Evolutionary conservation across 2,797 vertebrate species (phyloP).

Genomic region (Poeciliopsis paucimaculata): DNA sequence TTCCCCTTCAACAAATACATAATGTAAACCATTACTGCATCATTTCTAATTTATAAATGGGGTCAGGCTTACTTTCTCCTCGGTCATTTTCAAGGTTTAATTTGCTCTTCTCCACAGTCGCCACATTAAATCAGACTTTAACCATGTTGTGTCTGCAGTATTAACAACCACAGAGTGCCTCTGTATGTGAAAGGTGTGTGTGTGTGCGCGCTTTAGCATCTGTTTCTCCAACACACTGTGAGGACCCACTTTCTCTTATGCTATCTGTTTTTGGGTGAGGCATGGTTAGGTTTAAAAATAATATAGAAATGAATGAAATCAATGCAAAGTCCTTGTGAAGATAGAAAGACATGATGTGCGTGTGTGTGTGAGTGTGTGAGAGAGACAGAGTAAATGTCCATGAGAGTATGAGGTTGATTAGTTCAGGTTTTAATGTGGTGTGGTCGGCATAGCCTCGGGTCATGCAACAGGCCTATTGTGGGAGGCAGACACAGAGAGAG

Average conservation of each 20-base stretch:
- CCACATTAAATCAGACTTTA: conserved; percentile 60
- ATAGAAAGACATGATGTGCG: neutral
- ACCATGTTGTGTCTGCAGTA: conserved; percentile 62
- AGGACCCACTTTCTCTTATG: neutral
- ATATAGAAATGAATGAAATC: neutral
- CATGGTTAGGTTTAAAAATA: neutral
- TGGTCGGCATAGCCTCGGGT: conserved; percentile 84
- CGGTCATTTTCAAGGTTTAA: conserved; percentile 46
- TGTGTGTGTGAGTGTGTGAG: conserved; percentile 40
- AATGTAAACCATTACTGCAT: conserved; percentile 32
- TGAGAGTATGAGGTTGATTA: conserved; percentile 81
- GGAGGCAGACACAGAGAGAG: conserved; percentile 53
- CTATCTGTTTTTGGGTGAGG: neutral
- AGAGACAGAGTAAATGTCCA: conserved; percentile 70
- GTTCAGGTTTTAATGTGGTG: conserved; percentile 84
- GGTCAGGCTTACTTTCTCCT: conserved; percentile 39
- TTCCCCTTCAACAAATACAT: conserved; percentile 11
- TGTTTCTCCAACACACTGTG: neutral
- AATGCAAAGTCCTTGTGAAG: neutral
- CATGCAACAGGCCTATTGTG: conserved; percentile 82
- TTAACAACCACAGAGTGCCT: conserved; percentile 55
- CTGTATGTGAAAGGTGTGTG: conserved; percentile 21
- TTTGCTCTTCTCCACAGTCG: conserved; percentile 50
- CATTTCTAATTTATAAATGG: conserved; percentile 30
- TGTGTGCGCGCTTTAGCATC: neutral